phyloP scores from a whole-genome alignment of 1,140 invertebrate genomes.

The Ips nitidus region DNA sequence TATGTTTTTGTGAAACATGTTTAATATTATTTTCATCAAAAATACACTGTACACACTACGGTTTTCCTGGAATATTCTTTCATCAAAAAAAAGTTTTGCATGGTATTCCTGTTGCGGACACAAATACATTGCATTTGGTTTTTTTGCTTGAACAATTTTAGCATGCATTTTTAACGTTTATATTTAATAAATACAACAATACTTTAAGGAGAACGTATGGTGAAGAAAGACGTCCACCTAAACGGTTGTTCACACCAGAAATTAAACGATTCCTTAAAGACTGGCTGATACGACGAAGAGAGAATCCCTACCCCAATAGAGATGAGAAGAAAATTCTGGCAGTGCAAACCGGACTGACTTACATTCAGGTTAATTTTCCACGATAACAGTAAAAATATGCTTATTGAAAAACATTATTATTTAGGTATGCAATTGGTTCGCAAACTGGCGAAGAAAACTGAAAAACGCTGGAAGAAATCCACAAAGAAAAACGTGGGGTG shows the following conservation, averaged over 20 bases:
- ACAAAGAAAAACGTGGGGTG: slow-evolving; percentile 68
- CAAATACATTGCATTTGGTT: no score
- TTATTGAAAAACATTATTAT: not conserved
- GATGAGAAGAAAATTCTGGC: slow-evolving; percentile 71
- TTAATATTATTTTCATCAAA: no score
- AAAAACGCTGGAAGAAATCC: slow-evolving; percentile 68
- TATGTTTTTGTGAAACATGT: no score
- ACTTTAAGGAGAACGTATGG: slow-evolving; percentile 56
- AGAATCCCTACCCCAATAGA: slow-evolving; percentile 72
- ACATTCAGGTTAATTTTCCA: slow-evolving; percentile 60
- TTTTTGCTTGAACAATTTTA: no score
- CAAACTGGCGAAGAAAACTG: slow-evolving; percentile 72
- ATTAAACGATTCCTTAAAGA: slow-evolving; percentile 72
- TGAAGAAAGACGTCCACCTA: slow-evolving; percentile 62
- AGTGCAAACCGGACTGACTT: slow-evolving; percentile 68
- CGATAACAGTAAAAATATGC: not conserved
- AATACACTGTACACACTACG: no score
- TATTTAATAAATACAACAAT: no score
- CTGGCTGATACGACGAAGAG: slow-evolving; percentile 68
- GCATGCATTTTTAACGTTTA: no score
- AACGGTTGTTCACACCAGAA: slow-evolving; percentile 71
- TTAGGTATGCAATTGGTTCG: slow-evolving; percentile 77
- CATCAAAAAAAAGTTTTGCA: no score
- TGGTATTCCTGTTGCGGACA: no score
- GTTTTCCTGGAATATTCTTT: no score